Base-by-base conservation (phyloP, 2,113 vertebrate species). In the Glaucidium brasilianum region DNA sequence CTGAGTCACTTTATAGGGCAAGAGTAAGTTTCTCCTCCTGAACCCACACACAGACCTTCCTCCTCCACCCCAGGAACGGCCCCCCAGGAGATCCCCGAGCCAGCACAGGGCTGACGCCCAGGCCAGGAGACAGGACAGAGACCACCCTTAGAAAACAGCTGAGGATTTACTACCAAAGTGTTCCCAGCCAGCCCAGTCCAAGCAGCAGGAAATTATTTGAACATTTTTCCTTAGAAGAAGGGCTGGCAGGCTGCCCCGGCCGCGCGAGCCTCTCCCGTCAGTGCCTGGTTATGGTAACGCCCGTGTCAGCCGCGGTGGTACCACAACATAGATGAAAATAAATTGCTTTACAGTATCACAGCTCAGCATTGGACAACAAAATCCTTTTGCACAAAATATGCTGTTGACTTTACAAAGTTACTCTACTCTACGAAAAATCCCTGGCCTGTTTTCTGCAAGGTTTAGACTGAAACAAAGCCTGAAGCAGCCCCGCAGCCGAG, bases 311-410 rank as follows among this genome's bases (percentile, higher is more conserved):
- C 11, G 5, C 5, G 0, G 16, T 2, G 8, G 9, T 22, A 23
- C 43, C 11, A 5, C 5, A 47, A 47, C 7, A 10, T 47, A 20
- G 18, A 47, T 20, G 45, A 47, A 89, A 76, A 92, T 7, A 95
- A 78, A 37, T 50, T 91, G 32, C 58, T 55, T 92, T 67, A 88
- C 92, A 77, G 20, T 37, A 73, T 67, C 91, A 75, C 84, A 87
- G 91, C 79, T 94, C 90, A 94, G 59, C 37, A 55, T 26, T 55
- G 43, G 19, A 92, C 23, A 96, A 86, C 63, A 91, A 84, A 88
- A 93, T 12, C 39, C 58, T 74, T 66, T 82, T 64, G 84, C 83
- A 92, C 29, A 92, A 95, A 96, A 94, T 72, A 96, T 19, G 74
- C 59, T 43, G 23, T n/a, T 75, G 66, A 52, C 60, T 93, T 93